These are phyloP conservation scores for Drosophila azteca DNA, from an alignment of 1,140 invertebrate species.

Conservation along the genomic window DNA sequence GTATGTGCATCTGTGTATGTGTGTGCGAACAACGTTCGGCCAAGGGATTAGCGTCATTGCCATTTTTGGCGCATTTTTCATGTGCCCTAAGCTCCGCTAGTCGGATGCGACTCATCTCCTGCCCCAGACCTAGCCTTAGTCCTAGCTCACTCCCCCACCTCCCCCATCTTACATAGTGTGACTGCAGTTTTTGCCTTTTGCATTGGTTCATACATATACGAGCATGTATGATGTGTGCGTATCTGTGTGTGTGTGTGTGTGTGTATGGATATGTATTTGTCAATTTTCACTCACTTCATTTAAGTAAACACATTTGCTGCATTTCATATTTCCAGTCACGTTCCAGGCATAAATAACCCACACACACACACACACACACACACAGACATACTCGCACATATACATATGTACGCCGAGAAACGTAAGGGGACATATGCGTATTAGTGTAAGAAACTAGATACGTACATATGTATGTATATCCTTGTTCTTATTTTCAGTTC, in stretches of 20 bases:
- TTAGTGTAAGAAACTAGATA: no score
- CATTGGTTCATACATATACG: not conserved
- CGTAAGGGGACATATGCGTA: no score
- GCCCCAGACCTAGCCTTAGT: not conserved
- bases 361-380: conserved; percentile 25
- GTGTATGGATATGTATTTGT: conserved; percentile 60
- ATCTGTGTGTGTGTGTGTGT: conserved; percentile 2
- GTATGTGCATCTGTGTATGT: conserved; percentile 13
- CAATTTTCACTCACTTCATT: conserved; percentile 79
- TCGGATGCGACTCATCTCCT: conserved; percentile 38
- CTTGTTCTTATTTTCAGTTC: no score
- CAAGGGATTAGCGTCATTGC: conserved; percentile 66
- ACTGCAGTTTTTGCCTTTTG: conserved; percentile 27
- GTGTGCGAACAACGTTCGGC: conserved; percentile 5
- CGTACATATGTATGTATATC: no score
- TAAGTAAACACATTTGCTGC: conserved; percentile 80
- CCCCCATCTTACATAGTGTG: no score
- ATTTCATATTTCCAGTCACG: conserved; percentile 81
- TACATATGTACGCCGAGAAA: conserved; percentile 9
- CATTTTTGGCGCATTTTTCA: conserved; percentile 68
- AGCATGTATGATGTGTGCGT: not conserved
- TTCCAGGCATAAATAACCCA: conserved; percentile 73
- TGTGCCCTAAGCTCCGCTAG: conserved; percentile 45
- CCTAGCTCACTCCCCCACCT: conserved; percentile 1
- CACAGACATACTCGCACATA: conserved; percentile 20